Evolutionary conservation across 2,113 vertebrate genomes (phyloP).

Genomic region (Lanius collurio): DNA sequence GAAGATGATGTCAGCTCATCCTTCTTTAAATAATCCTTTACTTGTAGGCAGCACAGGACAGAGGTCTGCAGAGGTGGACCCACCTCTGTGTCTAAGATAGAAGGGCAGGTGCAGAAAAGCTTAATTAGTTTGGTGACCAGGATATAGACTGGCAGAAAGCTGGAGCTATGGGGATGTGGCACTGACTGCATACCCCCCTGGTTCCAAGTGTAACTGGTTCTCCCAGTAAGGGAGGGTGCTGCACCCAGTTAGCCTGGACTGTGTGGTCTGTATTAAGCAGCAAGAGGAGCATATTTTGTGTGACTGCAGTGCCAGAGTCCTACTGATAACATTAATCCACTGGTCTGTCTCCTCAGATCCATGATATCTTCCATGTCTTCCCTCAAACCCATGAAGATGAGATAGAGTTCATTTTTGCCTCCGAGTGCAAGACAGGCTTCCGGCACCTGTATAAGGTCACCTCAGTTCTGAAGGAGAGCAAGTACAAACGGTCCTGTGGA

Average conservation of each 20-base stretch:
- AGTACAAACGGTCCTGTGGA: slow-evolving; percentile 73
- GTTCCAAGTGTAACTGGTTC: background rate
- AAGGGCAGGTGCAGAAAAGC: background rate
- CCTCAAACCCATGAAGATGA: slow-evolving; percentile 78
- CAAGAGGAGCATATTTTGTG: background rate
- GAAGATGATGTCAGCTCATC: background rate
- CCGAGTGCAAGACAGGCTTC: slow-evolving; percentile 83
- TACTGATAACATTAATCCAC: background rate
- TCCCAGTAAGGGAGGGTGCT: background rate
- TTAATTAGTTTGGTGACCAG: background rate
- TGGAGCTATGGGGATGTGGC: background rate
- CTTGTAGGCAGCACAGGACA: background rate
- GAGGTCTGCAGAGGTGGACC: background rate
- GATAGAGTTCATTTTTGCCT: slow-evolving; percentile 84
- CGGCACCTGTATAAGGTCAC: slow-evolving; percentile 80
- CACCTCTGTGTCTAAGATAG: background rate
- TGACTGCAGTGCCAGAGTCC: background rate
- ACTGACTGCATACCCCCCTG: background rate
- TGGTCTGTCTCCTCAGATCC: slow-evolving; percentile 72
- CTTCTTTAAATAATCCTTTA: background rate
- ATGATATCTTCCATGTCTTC: slow-evolving; percentile 83
- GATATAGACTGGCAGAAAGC: background rate
- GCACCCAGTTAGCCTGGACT: background rate
- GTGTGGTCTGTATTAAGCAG: background rate
- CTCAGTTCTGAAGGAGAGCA: slow-evolving; percentile 77